Evolutionary conservation across 1,140 invertebrate genomes (phyloP).

Genomic region (Spodoptera frugiperda): DNA sequence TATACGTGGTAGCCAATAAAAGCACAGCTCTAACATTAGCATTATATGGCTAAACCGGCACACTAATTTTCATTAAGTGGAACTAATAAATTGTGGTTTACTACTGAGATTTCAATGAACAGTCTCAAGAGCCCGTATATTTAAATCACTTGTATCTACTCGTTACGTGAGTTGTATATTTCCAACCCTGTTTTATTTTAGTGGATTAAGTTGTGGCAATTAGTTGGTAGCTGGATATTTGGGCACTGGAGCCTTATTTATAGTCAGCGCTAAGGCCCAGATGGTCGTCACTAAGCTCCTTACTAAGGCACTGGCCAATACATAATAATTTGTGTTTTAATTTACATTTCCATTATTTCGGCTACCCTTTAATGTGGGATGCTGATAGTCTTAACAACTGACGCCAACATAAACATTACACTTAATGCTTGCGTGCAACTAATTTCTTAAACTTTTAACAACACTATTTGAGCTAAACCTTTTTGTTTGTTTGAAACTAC

Average conservation of each 20-base stretch:
- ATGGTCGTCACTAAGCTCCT: conserved; percentile 61
- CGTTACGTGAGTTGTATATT: conserved; percentile 55
- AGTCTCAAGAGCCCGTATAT: conserved; percentile 36
- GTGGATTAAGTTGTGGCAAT: conserved; percentile 68
- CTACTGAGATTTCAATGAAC: conserved; percentile 47
- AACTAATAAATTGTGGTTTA: conserved; percentile 21
- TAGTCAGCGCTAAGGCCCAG: conserved; percentile 65
- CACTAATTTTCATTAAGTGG: conserved; percentile 26
- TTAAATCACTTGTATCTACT: conserved; percentile 49
- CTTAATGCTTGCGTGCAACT: neutral
- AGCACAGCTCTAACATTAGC: too few relatives aligned
- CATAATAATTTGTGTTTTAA: conserved; percentile 48
- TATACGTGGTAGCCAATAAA: neutral
- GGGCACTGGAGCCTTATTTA: conserved; percentile 69
- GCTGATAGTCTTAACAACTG: conserved; percentile 13
- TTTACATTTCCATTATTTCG: conserved; percentile 34
- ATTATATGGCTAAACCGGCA: neutral
- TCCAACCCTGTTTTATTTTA: conserved; percentile 64
- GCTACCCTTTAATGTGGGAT: neutral
- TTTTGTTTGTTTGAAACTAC: too few relatives aligned
- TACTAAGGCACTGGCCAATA: conserved; percentile 59
- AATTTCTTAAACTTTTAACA: neutral
- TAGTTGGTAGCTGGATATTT: conserved; percentile 69
- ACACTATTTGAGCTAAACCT: too few relatives aligned
- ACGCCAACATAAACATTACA: neutral